Conservation (phyloP, 2,113 vertebrate species). For the Erpornis zantholeuca region DNA sequence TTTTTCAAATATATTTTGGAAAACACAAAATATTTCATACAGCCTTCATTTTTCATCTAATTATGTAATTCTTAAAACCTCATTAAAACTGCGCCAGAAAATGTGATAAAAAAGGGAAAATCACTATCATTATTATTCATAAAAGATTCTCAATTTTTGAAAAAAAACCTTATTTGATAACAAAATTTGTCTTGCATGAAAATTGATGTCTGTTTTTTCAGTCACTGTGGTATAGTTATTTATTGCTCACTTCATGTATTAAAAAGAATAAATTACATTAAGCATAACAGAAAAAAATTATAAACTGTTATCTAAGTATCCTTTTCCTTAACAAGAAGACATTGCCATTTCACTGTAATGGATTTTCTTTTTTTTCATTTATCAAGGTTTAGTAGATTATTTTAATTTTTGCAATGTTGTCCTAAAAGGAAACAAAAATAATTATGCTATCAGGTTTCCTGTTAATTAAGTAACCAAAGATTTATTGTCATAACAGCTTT, state of each 20-base stretch:
- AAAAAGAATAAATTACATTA: neutral
- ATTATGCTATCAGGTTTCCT: neutral
- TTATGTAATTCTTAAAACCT: neutral
- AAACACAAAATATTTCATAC: neutral
- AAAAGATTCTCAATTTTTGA: neutral
- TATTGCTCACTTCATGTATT: neutral
- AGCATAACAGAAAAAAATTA: neutral
- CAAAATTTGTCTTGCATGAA: neutral
- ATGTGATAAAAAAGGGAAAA: neutral
- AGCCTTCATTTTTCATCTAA: neutral
- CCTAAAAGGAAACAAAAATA: neutral
- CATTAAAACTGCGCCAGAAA: neutral
- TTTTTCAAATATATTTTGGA: neutral
- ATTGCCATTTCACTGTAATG: neutral
- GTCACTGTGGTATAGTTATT: neutral
- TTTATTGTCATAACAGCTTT: constrained; percentile 47
- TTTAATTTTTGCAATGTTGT: neutral
- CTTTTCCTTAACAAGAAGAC: neutral
- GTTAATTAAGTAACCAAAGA: constrained; percentile 36
- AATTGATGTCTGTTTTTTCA: neutral
- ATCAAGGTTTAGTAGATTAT: neutral
- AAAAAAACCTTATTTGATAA: neutral
- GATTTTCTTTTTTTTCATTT: neutral
- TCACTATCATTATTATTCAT: neutral
- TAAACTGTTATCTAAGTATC: neutral